Percentiles rank a stretch among this genome's conserved stretches.
phyloP scores from a whole-genome alignment of 2,888 invertebrate species.

The Folsomia manolachei region DNA sequence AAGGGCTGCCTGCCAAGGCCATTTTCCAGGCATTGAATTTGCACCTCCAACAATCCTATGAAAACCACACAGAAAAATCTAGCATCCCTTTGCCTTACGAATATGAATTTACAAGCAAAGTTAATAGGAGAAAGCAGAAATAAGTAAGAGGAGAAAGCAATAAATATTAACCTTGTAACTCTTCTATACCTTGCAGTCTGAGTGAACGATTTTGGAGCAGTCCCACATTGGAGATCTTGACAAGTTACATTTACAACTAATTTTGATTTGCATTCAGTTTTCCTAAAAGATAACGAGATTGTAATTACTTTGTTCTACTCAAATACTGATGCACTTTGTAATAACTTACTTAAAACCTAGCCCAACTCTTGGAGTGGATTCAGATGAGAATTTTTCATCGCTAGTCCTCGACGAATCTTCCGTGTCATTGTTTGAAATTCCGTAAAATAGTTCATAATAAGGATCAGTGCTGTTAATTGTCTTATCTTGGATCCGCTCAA shows the following conservation, averaged over 20 bases:
- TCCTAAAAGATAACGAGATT: too few species aligned
- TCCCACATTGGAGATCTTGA: constrained; percentile 67
- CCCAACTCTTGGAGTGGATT: constrained; percentile 58
- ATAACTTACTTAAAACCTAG: constrained; percentile 68
- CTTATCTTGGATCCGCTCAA: constrained; percentile 44
- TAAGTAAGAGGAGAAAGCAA: too few species aligned
- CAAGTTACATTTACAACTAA: constrained; percentile 69
- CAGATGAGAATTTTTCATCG: constrained; percentile 27
- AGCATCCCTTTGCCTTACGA: too few species aligned
- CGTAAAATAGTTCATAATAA: constrained; percentile 47
- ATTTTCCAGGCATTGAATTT: constrained; percentile 67
- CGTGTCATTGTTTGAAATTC: constrained; percentile 23
- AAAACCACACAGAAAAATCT: background rate
- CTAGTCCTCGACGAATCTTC: constrained; percentile 20
- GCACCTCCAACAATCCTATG: constrained; percentile 74
- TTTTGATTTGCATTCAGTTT: constrained; percentile 59
- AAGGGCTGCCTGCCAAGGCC: constrained; percentile 84
- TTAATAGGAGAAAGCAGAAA: background rate
- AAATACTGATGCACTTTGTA: too few species aligned
- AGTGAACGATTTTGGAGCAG: constrained; percentile 46
- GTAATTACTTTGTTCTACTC: too few species aligned
- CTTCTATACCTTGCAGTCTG: constrained; percentile 47
- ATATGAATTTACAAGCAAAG: background rate
- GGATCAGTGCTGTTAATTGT: constrained; percentile 29
- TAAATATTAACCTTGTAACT: constrained; percentile 42